Base-by-base conservation (phyloP, 2,113 vertebrate genomes). In the Xenus cinereus region DNA sequence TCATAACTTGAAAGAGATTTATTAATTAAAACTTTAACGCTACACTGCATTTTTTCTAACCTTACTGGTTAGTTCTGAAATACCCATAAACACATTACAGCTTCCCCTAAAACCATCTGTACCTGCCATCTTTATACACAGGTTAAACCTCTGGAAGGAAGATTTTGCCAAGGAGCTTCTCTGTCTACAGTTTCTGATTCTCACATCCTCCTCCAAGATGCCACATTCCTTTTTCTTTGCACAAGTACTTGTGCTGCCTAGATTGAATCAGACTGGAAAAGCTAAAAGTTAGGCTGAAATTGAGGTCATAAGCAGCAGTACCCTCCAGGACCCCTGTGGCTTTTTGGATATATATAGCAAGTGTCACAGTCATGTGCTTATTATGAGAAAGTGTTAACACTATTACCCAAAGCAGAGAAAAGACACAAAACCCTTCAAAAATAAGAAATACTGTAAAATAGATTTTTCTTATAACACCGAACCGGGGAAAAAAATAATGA, bases 261-360 rank as follows among this genome's bases (percentile, higher is more conserved):
- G 27, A 88, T 15, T 63, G n/a, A 92, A 77, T 64, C 54, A 67
- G 72, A 87, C n/a, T 63, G 68, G 72, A 86, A 86, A 75, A 84
- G n/a, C 28, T 71, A 28, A 51, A 83, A 37, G 23, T 67, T 48
- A 19, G 28, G 8, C 54, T 93, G 32, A 86, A 92, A 84, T 60
- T 0, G 0, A 86, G 68, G 86, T 78, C 74, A 89, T 77, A 89
- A 63, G 33, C 43, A 95, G 89, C 28, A 63, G 17, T 77, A 32
- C 33, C 54, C 91, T 95, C 68, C 76, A 92, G 91, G 53, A 78
- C 14, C 43, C 86, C 64, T 23, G 16, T 53, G 46, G 86, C 26
- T 81, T 63, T 73, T 60, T 66, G 22, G 54, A 88, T 74, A 91
- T 89, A 95, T 59, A 92, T 57, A 92, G 80, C 50, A 77, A 5